Evolutionary conservation across 2,113 vertebrate genomes (phyloP).

Genomic region (Ameiurus melas): DNA sequence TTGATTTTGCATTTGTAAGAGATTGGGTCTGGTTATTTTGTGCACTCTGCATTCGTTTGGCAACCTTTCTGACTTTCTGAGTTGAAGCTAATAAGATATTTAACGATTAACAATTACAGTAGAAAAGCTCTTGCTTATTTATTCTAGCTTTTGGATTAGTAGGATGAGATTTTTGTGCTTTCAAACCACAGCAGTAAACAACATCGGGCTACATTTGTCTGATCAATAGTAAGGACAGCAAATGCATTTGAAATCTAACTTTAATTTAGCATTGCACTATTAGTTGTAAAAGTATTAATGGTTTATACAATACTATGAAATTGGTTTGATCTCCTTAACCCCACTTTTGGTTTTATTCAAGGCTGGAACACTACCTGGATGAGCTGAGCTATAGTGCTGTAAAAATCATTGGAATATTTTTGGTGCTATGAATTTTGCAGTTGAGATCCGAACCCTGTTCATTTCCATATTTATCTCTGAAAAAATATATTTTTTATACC

Average conservation of each 20-base stretch:
- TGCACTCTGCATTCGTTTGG: constrained; percentile 10
- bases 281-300: not conserved
- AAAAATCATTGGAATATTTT: not conserved
- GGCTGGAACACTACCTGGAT: not conserved
- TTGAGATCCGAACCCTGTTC: not conserved
- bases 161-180: not conserved
- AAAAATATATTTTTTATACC: not conserved
- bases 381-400: not conserved
- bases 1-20: constrained; percentile 34
- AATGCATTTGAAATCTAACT: constrained; percentile 6
- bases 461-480: not conserved
- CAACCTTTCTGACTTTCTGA: not conserved
- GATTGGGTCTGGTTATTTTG: constrained; percentile 38
- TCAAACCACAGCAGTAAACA: not conserved
- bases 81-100: constrained; percentile 22
- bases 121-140: constrained; percentile 14
- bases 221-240: not conserved
- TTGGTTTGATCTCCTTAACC: too few relatives aligned
- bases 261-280: not conserved
- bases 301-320: not conserved
- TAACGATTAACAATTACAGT: constrained; percentile 7
- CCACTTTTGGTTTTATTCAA: not conserved
- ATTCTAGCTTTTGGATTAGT: not conserved
- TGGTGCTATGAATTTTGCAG: not conserved
- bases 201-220: not conserved